These are phyloP conservation scores for Oostethus manadensis DNA, from an alignment of 2,113 vertebrate species.

Conservation along the genomic window DNA sequence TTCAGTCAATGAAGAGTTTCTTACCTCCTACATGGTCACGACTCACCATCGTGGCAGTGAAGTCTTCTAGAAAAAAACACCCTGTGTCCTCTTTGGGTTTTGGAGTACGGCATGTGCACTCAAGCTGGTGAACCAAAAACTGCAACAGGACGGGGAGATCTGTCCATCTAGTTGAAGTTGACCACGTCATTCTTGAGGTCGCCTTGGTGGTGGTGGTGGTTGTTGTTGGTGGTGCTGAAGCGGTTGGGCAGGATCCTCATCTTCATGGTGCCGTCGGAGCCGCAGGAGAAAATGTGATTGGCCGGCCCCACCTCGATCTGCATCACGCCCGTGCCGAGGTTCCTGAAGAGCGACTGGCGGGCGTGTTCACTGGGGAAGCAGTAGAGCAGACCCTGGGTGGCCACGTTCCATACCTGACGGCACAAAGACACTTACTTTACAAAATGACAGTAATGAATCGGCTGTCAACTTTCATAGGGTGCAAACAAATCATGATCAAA, in stretches of 20 bases:
- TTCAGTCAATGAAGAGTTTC: no score
- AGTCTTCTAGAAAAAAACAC: neutral
- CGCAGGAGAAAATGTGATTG: constrained; percentile 96
- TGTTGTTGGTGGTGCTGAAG: constrained; percentile 70
- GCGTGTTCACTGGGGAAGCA: constrained; percentile 89
- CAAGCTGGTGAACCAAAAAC: neutral
- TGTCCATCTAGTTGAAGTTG: constrained; percentile 79
- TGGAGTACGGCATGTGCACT: neutral
- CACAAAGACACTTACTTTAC: no score
- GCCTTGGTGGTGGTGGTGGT: constrained; percentile 63
- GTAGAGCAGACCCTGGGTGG: constrained; percentile 80
- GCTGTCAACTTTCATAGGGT: no score
- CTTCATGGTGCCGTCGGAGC: constrained; percentile 97
- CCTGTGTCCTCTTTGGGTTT: neutral
- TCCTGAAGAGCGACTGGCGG: constrained; percentile 95
- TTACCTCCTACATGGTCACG: neutral
- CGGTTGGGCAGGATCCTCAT: constrained; percentile 90
- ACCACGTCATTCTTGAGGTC: constrained; percentile 79
- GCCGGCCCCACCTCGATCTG: constrained; percentile 89
- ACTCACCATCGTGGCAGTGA: neutral
- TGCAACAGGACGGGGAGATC: neutral
- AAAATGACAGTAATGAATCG: no score
- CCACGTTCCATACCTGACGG: constrained; percentile 87
- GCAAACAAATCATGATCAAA: no score
- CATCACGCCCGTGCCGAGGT: constrained; percentile 97